phyloP scores from a whole-genome alignment of 2,113 vertebrate genomes.

The Lepisosteus osseus region DNA sequence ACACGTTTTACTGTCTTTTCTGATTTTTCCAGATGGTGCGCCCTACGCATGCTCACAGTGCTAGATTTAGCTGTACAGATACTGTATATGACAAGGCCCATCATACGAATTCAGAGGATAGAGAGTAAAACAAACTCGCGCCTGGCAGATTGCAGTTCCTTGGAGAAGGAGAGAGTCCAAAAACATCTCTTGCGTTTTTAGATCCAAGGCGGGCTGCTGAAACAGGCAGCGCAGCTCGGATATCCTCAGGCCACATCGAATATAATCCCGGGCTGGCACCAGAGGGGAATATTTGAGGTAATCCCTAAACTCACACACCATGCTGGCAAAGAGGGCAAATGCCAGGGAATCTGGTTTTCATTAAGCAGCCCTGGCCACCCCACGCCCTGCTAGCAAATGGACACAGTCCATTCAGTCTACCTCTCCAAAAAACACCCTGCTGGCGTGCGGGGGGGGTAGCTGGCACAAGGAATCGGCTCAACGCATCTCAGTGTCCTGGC shows the following conservation, averaged over 20 bases:
- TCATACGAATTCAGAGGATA: too few species aligned
- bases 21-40: too few species aligned
- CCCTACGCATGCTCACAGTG: too few species aligned
- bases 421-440: constrained; percentile 23
- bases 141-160: too few species aligned
- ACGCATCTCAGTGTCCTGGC: constrained; percentile 36
- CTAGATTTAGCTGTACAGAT: too few species aligned
- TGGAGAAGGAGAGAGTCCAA: too few species aligned
- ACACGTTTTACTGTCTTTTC: too few species aligned
- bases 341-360: constrained; percentile 7
- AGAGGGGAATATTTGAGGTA: constrained; percentile 3
- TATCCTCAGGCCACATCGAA: constrained; percentile 27
- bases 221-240: constrained; percentile 16
- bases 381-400: background rate
- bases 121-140: too few species aligned
- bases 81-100: too few species aligned
- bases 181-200: too few species aligned
- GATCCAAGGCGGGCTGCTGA: too few species aligned
- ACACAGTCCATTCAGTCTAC: constrained; percentile 15
- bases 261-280: constrained; percentile 29
- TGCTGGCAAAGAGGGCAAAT: constrained; percentile 26
- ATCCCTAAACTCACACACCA: background rate
- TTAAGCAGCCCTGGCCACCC: constrained; percentile 11
- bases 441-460: constrained; percentile 6
- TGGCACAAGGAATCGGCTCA: constrained; percentile 29